Conservation (phyloP, 2,113 vertebrate genomes). For the Cyanoramphus novaezelandiae region DNA sequence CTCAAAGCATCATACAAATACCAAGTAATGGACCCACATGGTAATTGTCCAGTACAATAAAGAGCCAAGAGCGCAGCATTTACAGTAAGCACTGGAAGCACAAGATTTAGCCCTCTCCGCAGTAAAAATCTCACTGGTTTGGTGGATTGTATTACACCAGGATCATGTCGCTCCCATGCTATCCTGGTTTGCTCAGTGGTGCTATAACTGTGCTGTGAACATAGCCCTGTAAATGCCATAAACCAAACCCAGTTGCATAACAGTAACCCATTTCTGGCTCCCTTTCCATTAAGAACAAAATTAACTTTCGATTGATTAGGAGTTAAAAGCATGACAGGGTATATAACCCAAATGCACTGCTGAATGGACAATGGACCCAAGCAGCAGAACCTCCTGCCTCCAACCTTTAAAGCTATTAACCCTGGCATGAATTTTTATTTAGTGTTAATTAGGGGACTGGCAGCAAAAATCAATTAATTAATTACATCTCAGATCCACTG, state of each 20-base stretch:
- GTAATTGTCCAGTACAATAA: background rate
- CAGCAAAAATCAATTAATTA: slow-evolving; percentile 67
- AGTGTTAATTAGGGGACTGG: slow-evolving; percentile 62
- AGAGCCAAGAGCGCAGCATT: background rate
- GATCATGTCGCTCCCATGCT: rapidly evolving
- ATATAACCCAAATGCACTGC: slow-evolving; percentile 1
- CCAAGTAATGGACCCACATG: background rate
- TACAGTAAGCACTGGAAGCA: background rate
- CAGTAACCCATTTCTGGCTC: background rate
- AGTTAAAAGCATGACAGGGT: slow-evolving; percentile 49
- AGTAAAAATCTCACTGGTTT: background rate
- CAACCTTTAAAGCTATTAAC: slow-evolving; percentile 65
- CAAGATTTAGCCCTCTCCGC: background rate
- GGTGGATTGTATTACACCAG: background rate
- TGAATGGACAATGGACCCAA: background rate
- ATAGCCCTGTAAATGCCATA: background rate
- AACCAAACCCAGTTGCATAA: background rate
- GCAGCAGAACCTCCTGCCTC: slow-evolving; percentile 22
- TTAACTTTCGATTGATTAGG: slow-evolving; percentile 58
- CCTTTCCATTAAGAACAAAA: slow-evolving; percentile 36
- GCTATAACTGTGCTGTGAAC: background rate
- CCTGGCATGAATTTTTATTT: slow-evolving; percentile 63
- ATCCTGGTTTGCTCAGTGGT: background rate
- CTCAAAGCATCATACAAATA: background rate
- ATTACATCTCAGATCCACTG: slow-evolving; percentile 57